phyloP scores from a whole-genome alignment of 2,888 invertebrate species.

The Blomia tropicalis region DNA sequence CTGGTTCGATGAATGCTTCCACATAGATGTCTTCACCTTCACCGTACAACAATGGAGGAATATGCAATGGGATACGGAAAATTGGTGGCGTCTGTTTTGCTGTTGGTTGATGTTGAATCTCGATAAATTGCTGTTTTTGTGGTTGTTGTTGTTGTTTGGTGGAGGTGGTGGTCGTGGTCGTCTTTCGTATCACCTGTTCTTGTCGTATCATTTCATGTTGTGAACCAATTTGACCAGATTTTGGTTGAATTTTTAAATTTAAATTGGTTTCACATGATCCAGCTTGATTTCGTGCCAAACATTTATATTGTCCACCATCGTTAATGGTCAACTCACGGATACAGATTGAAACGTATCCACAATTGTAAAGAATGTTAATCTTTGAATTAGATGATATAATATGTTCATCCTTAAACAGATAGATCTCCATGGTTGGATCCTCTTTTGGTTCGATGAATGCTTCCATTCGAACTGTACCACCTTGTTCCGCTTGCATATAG shows the following conservation, averaged over 20 bases:
- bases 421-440: slow-evolving; percentile 81
- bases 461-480: slow-evolving; percentile 71
- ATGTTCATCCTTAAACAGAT: slow-evolving; percentile 63
- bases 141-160: not conserved
- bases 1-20: slow-evolving; percentile 84
- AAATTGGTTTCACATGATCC: slow-evolving; percentile 52
- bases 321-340: slow-evolving; percentile 75
- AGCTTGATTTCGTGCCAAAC: slow-evolving; percentile 65
- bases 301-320: slow-evolving; percentile 76
- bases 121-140: no score
- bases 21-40: slow-evolving; percentile 78
- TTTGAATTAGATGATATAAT: slow-evolving; percentile 74
- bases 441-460: slow-evolving; percentile 78
- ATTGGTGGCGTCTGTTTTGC: slow-evolving; percentile 57
- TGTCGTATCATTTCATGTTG: not conserved
- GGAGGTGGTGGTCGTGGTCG: not conserved
- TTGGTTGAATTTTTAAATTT: not conserved
- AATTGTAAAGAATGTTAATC: slow-evolving; percentile 81
- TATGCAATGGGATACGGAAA: slow-evolving; percentile 71
- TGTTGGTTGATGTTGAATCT: not conserved
- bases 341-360: slow-evolving; percentile 82
- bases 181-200: not conserved
- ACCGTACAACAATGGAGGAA: slow-evolving; percentile 52
- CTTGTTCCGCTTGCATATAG: slow-evolving; percentile 51
- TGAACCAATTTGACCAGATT: not conserved